Percentiles rank a stretch among this genome's conserved stretches.
phyloP scores from a whole-genome alignment of 1,140 invertebrate genomes.

The Eumaeus atala region DNA sequence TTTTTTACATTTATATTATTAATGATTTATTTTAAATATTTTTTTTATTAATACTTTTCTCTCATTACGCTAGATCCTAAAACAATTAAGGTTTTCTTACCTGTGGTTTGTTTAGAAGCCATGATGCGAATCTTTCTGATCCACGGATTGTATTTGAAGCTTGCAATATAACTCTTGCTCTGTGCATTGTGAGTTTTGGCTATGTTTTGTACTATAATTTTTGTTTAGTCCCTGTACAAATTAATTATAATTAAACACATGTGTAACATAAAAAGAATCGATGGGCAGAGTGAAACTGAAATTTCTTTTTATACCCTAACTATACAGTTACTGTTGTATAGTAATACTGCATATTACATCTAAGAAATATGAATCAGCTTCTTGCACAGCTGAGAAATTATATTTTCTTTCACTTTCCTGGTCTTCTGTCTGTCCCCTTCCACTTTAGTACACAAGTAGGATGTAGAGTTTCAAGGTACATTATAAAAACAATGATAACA shows the following conservation, averaged over 20 bases:
- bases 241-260: neutral
- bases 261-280: neutral
- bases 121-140: conserved; percentile 82
- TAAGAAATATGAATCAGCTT: too few relatives aligned
- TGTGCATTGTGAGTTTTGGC: conserved; percentile 77
- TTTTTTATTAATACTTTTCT: too few relatives aligned
- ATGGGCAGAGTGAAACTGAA: neutral
- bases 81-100: conserved; percentile 27
- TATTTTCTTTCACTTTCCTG: too few relatives aligned
- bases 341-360: too few relatives aligned
- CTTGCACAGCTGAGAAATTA: too few relatives aligned
- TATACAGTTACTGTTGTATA: too few relatives aligned
- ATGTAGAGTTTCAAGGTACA: neutral
- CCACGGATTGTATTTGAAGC: conserved; percentile 78
- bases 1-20: too few relatives aligned
- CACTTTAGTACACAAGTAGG: neutral
- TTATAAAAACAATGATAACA: conserved; percentile 5
- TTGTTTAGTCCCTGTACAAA: conserved; percentile 7
- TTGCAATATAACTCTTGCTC: conserved; percentile 79
- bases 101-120: conserved; percentile 78
- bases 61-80: too few relatives aligned
- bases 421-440: too few relatives aligned
- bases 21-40: too few relatives aligned
- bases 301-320: too few relatives aligned
- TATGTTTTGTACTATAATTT: conserved; percentile 14